Evolutionary conservation across 53 echinoderm and acorn worm genomes (phyloP).

Genomic region (Crossaster papposus): DNA sequence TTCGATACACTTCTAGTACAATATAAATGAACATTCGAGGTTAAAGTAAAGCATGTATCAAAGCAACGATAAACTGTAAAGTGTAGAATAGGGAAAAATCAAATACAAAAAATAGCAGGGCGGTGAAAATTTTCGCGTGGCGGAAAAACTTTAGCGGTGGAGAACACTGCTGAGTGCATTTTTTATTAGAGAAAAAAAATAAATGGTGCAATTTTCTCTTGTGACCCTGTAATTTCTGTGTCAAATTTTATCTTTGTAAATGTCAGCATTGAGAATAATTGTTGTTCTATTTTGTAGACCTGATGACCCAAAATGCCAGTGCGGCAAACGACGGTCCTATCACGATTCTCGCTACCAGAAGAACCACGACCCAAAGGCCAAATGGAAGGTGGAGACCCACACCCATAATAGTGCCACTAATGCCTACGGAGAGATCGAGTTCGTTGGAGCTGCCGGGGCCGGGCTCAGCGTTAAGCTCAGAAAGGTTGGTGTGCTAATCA

Average conservation of each 20-base stretch:
- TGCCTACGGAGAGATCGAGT: constrained; percentile 98
- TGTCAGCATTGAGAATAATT: not conserved
- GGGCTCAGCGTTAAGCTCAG: constrained; percentile 73
- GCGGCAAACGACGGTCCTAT: constrained; percentile 69
- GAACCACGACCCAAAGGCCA: constrained; percentile 64
- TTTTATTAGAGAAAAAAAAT: no score
- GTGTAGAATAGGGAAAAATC: no score
- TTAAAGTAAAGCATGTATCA: no score
- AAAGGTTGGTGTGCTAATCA: constrained; percentile 61
- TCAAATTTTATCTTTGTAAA: not conserved
- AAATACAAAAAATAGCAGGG: no score
- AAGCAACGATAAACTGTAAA: no score
- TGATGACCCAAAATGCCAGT: constrained; percentile 91
- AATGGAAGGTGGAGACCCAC: constrained; percentile 87
- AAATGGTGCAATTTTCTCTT: no score
- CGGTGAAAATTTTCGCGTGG: no score
- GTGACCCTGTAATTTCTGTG: no score
- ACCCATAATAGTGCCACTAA: constrained; percentile 86
- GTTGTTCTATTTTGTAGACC: constrained; percentile 54
- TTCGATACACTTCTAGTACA: no score
- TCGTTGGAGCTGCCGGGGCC: constrained; percentile 88
- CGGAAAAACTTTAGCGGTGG: no score
- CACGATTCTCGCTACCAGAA: constrained; percentile 74
- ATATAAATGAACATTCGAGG: no score
- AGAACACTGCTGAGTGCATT: no score